These are phyloP conservation scores for Zaprionus ornatus DNA, from an alignment of 1,140 invertebrate genomes.

Conservation along the genomic window DNA sequence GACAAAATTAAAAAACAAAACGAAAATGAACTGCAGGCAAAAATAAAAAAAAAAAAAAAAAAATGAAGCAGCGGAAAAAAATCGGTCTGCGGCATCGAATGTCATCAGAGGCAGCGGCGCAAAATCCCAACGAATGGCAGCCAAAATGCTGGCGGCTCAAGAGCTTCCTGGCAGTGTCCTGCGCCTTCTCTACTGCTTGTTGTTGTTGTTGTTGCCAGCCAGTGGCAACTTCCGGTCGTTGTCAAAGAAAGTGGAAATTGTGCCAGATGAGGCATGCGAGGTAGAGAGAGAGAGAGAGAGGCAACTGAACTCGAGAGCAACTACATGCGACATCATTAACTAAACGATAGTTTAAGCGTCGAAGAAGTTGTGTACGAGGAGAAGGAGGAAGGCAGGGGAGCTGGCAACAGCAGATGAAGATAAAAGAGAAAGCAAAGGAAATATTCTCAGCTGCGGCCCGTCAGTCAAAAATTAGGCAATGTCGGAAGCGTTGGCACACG, in stretches of 20 bases:
- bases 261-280: slow-evolving; percentile 46
- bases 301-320: slow-evolving; percentile 35
- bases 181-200: not conserved
- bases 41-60: slow-evolving; percentile 14
- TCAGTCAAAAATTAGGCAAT: slow-evolving; percentile 52
- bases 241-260: slow-evolving; percentile 55
- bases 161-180: slow-evolving; percentile 5
- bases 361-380: slow-evolving; percentile 2
- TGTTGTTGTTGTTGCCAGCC: slow-evolving; percentile 14
- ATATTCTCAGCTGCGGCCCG: slow-evolving; percentile 35
- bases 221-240: slow-evolving; percentile 36
- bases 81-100: slow-evolving; percentile 7
- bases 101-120: slow-evolving; percentile 8
- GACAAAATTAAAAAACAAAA: slow-evolving; percentile 36
- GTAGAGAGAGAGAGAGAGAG: slow-evolving; percentile 5
- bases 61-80: not conserved
- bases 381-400: not conserved
- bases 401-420: not conserved
- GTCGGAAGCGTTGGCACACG: slow-evolving; percentile 50
- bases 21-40: slow-evolving; percentile 8
- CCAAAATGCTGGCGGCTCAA: slow-evolving; percentile 24
- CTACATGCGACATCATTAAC: slow-evolving; percentile 75
- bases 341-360: slow-evolving; percentile 75
- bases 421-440: slow-evolving; percentile 26
- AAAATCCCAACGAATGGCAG: slow-evolving; percentile 24